Percentiles rank a stretch among this genome's conserved stretches.
Evolutionary conservation across 1,140 invertebrate genomes (phyloP).

Genomic region (Bursaphelenchus mucronatus): DNA sequence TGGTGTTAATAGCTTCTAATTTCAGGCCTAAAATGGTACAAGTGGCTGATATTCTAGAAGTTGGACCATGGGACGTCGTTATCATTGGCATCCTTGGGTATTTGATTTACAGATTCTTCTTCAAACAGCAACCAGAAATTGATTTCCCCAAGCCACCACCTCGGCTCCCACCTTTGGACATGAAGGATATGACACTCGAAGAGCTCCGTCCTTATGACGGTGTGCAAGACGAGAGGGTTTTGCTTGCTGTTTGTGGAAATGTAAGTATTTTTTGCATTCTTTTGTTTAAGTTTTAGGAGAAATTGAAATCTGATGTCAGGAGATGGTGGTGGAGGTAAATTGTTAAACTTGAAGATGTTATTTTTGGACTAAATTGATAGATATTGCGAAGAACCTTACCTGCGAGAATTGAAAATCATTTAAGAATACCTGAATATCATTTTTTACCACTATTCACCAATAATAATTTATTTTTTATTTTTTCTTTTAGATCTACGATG

Average conservation of each 20-base stretch:
- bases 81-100: slow-evolving; percentile 20
- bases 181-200: slow-evolving; percentile 47
- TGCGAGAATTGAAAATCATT: no score
- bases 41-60: slow-evolving; percentile 18
- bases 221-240: slow-evolving; percentile 43
- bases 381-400: no score
- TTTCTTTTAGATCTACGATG: slow-evolving; percentile 41
- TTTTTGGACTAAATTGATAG: no score
- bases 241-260: slow-evolving; percentile 41
- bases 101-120: slow-evolving; percentile 29
- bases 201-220: slow-evolving; percentile 41
- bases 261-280: slow-evolving; percentile 24
- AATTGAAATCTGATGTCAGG: not conserved
- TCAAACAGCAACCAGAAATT: slow-evolving; percentile 9
- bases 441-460: not conserved
- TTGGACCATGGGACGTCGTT: slow-evolving; percentile 21
- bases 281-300: not conserved
- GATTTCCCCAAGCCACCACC: not conserved
- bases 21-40: slow-evolving; percentile 17
- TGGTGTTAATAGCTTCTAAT: no score
- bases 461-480: not conserved
- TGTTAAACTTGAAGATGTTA: not conserved
- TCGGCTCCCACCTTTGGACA: slow-evolving; percentile 29
- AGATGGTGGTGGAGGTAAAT: not conserved
- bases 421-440: no score